These are phyloP conservation scores for Botia kubotai DNA, from an alignment of 2,797 vertebrate genomes.

Conservation along the genomic window DNA sequence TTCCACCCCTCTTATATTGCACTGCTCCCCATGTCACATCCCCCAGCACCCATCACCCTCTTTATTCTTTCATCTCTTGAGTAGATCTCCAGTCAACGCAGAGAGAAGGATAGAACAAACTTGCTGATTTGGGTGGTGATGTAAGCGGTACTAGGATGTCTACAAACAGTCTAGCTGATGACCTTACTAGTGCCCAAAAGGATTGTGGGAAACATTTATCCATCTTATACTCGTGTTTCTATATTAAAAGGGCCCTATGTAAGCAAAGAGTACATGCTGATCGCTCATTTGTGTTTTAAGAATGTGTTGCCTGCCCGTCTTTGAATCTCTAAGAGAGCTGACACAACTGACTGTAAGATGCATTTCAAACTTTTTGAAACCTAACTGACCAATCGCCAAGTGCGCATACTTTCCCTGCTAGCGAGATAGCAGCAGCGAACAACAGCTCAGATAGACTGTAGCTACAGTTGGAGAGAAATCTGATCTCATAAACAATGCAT, in stretches of 20 bases:
- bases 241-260: background rate
- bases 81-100: constrained; percentile 1
- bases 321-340: no score
- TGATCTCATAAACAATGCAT: no score
- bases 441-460: no score
- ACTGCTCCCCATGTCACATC: constrained; percentile 46
- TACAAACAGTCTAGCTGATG: constrained; percentile 11
- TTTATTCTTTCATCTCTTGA: constrained; percentile 6
- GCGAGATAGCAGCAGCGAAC: no score
- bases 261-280: background rate
- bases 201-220: constrained; percentile 13
- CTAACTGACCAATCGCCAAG: no score
- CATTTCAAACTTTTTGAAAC: no score
- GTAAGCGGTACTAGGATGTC: constrained; percentile 1
- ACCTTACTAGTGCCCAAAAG: constrained; percentile 6
- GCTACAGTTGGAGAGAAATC: no score
- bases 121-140: background rate
- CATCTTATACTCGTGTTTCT: background rate
- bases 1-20: constrained; percentile 48
- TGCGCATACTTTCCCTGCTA: no score
- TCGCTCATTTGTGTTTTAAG: no score
- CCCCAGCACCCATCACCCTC: constrained; percentile 12
- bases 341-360: no score
- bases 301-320: no score
- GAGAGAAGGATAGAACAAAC: constrained; percentile 17